Conservation (phyloP, 2,888 invertebrate genomes). For the Oithona nana region DNA sequence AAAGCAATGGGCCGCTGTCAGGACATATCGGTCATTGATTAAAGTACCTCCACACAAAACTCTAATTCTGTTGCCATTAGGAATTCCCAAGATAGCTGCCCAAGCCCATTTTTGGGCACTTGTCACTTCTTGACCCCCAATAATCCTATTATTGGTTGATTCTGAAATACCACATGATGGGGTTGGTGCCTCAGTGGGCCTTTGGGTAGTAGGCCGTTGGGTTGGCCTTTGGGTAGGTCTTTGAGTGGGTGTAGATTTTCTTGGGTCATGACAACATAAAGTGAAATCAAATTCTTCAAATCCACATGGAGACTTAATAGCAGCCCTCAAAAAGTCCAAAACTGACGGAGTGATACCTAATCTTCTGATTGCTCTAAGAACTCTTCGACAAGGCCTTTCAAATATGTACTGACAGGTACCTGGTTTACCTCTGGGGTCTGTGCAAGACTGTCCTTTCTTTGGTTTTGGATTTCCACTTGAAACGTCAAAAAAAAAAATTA, state of each 20-base stretch:
- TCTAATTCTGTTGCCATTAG: neutral
- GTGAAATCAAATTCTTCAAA: too few species aligned
- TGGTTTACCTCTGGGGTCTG: neutral
- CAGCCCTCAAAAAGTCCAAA: neutral
- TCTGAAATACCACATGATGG: too few species aligned
- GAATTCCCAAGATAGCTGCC: constrained; percentile 9
- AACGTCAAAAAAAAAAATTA: too few species aligned
- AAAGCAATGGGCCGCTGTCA: constrained; percentile 14
- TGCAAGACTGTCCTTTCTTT: neutral
- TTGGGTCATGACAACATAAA: too few species aligned
- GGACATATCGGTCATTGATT: neutral
- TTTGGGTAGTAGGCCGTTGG: too few species aligned
- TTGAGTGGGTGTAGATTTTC: too few species aligned
- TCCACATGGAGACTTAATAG: neutral
- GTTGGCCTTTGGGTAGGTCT: too few species aligned
- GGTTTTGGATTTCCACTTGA: too few species aligned
- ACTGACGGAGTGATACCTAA: constrained; percentile 2
- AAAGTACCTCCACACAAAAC: constrained; percentile 15
- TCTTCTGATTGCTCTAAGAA: neutral
- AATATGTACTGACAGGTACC: constrained; percentile 3
- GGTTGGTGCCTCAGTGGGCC: too few species aligned
- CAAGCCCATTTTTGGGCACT: constrained; percentile 4
- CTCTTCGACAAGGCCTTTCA: neutral
- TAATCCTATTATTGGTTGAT: too few species aligned
- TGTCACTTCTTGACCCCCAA: neutral